Conservation (phyloP, 2,113 vertebrate species). For the Sorex araneus region DNA sequence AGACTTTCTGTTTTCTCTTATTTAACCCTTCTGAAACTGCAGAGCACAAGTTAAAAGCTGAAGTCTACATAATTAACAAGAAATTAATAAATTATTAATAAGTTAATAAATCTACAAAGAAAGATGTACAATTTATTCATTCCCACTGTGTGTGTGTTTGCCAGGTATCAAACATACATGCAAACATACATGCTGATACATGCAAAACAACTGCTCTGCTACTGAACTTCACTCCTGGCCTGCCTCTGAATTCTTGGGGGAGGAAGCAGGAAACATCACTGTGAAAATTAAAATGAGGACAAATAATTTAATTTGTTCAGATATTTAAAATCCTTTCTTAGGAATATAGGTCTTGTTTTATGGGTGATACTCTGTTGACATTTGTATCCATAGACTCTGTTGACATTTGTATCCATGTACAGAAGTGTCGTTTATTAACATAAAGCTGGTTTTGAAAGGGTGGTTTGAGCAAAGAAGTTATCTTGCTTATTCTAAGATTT, state of each 20-base stretch:
- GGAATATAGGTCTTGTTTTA: slow-evolving; percentile 61
- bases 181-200: too few species aligned
- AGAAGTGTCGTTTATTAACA: slow-evolving; percentile 53
- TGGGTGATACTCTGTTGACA: slow-evolving; percentile 52
- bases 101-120: too few species aligned
- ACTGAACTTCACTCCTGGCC: not conserved
- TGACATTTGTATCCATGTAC: not conserved
- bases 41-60: slow-evolving; percentile 35
- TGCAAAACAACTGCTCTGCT: too few species aligned
- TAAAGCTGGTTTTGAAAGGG: slow-evolving; percentile 45
- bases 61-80: slow-evolving; percentile 49
- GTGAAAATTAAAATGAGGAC: slow-evolving; percentile 43
- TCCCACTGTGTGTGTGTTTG: too few species aligned
- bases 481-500: slow-evolving; percentile 69
- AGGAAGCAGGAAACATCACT: not conserved
- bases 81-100: too few species aligned
- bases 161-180: too few species aligned
- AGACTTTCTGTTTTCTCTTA: not conserved
- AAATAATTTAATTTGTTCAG: slow-evolving; percentile 46
- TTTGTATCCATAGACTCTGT: slow-evolving; percentile 1
- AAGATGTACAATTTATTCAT: too few species aligned
- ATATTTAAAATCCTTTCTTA: slow-evolving; percentile 48
- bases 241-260: slow-evolving; percentile 12
- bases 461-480: slow-evolving; percentile 70
- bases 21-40: slow-evolving; percentile 48